Evolutionary conservation across 2,888 invertebrate genomes (phyloP).

Genomic region (Drosophila silvestris): DNA sequence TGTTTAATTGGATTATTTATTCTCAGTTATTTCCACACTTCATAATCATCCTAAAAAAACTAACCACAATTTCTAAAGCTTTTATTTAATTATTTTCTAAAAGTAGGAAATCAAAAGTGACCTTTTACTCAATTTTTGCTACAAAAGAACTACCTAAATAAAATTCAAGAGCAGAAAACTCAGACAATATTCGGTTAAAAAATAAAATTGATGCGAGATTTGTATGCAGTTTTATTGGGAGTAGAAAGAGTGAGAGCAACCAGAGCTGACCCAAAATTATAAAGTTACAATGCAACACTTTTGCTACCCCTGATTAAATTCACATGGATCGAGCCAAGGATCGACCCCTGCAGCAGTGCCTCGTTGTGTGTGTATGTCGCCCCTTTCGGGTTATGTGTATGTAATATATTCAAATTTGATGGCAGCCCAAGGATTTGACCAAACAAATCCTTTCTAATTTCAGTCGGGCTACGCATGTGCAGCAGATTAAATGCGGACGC

Average conservation of each 20-base stretch:
- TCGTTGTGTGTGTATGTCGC: conserved; percentile 49
- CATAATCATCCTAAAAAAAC: conserved; percentile 3
- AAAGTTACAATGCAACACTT: conserved; percentile 75
- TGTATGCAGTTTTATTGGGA: conserved; percentile 44
- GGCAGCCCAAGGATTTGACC: conserved; percentile 68
- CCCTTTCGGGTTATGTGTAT: conserved; percentile 46
- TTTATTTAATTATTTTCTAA: conserved; percentile 50
- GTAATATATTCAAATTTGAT: conserved; percentile 61
- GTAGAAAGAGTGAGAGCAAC: conserved; percentile 33
- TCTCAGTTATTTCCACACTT: neutral
- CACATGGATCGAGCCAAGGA: conserved; percentile 54
- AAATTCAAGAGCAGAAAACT: conserved; percentile 14
- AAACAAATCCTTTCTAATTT: conserved; percentile 78
- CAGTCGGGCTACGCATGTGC: conserved; percentile 59
- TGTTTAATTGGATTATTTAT: neutral
- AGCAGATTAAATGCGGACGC: conserved; percentile 72
- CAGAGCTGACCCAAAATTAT: conserved; percentile 75
- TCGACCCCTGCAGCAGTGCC: conserved; percentile 62
- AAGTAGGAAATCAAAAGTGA: conserved; percentile 23
- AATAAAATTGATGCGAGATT: conserved; percentile 69
- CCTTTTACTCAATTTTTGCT: conserved; percentile 35
- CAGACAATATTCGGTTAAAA: conserved; percentile 43
- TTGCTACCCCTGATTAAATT: conserved; percentile 65
- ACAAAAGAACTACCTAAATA: conserved; percentile 11
- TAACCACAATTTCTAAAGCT: conserved; percentile 34